These are phyloP conservation scores for Acromyrmex echinatior DNA, from an alignment of 1,140 invertebrate species.

Conservation along the genomic window DNA sequence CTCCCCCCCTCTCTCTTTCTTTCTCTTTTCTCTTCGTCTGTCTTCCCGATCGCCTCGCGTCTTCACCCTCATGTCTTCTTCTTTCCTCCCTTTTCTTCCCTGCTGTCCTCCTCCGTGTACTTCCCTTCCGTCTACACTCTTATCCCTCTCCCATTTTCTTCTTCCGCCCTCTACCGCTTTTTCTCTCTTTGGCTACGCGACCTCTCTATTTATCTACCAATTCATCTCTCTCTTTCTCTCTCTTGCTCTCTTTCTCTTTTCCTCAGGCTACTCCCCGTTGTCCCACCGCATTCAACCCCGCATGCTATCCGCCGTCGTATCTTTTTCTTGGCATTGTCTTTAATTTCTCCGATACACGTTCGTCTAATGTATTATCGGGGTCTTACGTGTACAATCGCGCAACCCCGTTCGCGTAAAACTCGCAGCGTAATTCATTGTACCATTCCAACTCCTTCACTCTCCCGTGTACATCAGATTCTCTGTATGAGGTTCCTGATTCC, in stretches of 20 bases:
- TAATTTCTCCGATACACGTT: conserved; percentile 58
- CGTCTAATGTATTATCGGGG: conserved; percentile 51
- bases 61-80: not conserved
- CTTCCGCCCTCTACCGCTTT: conserved; percentile 22
- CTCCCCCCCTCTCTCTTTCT: conserved; percentile 23
- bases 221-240: conserved; percentile 19
- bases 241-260: not conserved
- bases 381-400: conserved; percentile 35
- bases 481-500: conserved; percentile 43
- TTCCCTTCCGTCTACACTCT: conserved; percentile 42
- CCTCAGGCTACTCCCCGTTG: not conserved
- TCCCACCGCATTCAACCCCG: not conserved
- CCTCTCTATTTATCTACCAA: conserved; percentile 40
- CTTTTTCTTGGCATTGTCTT: conserved; percentile 61
- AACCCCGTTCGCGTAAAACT: conserved; percentile 50
- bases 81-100: not conserved
- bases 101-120: conserved; percentile 11
- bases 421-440: conserved; percentile 58
- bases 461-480: conserved; percentile 25
- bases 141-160: conserved; percentile 31
- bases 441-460: conserved; percentile 57
- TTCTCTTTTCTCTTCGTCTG: conserved; percentile 14
- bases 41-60: not conserved
- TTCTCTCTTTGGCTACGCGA: conserved; percentile 44
- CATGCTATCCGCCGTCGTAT: conserved; percentile 40